These are phyloP conservation scores for Euphonia xanthogaster DNA, from an alignment of 2,797 vertebrate genomes.

Conservation along the genomic window DNA sequence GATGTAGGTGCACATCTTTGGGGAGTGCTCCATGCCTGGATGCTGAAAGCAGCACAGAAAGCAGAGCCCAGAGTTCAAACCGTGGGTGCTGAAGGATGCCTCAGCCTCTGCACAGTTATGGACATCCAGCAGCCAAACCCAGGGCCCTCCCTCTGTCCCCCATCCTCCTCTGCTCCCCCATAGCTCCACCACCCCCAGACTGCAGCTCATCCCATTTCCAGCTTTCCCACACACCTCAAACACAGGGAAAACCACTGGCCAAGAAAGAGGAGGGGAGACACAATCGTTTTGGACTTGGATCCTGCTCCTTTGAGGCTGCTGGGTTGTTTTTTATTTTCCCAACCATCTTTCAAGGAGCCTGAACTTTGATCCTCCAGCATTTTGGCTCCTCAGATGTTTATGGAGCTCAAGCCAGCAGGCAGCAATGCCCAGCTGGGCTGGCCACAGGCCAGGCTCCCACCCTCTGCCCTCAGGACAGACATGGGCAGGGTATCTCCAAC, in stretches of 20 bases:
- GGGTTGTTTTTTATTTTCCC: background rate
- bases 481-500: background rate
- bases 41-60: background rate
- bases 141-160: background rate
- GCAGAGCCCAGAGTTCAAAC: background rate
- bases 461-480: background rate
- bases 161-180: background rate
- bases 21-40: background rate
- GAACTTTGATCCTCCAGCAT: background rate
- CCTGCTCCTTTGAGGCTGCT: background rate
- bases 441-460: background rate
- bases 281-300: background rate
- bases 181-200: background rate
- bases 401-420: background rate
- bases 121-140: background rate
- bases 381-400: conserved; percentile 15
- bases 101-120: background rate
- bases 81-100: accelerated
- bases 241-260: background rate
- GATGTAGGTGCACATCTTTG: background rate
- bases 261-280: background rate
- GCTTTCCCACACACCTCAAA: background rate
- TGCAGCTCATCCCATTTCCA: background rate
- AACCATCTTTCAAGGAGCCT: background rate
- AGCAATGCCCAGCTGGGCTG: conserved; percentile 43